These are phyloP conservation scores for Pituophis catenifer DNA, from an alignment of 2,113 vertebrate genomes.

Conservation along the genomic window DNA sequence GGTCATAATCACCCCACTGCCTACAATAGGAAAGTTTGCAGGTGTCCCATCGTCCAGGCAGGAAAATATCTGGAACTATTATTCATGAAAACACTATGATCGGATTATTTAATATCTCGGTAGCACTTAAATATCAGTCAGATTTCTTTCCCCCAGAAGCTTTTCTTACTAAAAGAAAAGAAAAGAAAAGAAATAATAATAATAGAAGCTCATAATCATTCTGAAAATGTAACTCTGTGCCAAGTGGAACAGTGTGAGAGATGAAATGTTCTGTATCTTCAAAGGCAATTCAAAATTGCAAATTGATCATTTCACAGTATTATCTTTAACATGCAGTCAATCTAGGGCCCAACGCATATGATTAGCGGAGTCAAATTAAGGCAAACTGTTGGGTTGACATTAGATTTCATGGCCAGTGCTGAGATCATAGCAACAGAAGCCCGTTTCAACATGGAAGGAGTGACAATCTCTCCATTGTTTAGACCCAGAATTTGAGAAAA, in stretches of 20 bases:
- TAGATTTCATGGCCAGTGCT: not conserved
- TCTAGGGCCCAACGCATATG: slow-evolving; percentile 42
- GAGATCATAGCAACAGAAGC: not conserved
- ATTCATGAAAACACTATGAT: slow-evolving; percentile 48
- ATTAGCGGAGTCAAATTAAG: slow-evolving; percentile 27
- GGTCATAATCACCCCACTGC: not conserved
- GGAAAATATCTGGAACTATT: slow-evolving; percentile 28
- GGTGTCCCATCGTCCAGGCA: slow-evolving; percentile 24
- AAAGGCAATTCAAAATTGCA: slow-evolving; percentile 34
- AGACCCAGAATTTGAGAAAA: not conserved
- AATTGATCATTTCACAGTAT: slow-evolving; percentile 48
- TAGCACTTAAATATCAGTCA: slow-evolving; percentile 51
- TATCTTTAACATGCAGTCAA: slow-evolving; percentile 18
- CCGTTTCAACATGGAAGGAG: not conserved
- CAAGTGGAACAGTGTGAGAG: slow-evolving; percentile 30
- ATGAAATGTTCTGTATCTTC: slow-evolving; percentile 27
- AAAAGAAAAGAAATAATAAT: slow-evolving; percentile 28
- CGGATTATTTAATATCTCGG: slow-evolving; percentile 48
- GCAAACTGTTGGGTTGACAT: not conserved
- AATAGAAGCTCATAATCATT: slow-evolving; percentile 41
- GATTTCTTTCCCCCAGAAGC: not conserved
- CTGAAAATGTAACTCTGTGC: slow-evolving; percentile 38
- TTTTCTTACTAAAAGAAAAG: slow-evolving; percentile 9
- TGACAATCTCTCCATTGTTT: not conserved
- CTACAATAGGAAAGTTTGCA: slow-evolving; percentile 31